phyloP scores from a whole-genome alignment of 1,140 invertebrate species.

The Lucilia sericata region DNA sequence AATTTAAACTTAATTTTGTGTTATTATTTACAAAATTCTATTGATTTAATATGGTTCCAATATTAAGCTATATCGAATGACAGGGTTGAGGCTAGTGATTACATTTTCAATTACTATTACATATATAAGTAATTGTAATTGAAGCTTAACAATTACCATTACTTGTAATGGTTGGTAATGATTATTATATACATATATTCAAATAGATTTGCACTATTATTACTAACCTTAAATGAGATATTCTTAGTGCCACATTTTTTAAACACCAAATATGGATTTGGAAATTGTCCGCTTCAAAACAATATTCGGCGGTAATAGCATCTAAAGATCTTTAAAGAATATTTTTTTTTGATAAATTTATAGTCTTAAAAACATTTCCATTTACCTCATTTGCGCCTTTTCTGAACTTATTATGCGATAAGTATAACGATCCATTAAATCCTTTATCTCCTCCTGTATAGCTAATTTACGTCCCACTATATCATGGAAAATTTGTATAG shows the following conservation, averaged over 20 bases:
- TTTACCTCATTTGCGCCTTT: slow-evolving; percentile 58
- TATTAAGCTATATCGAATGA: too few species aligned
- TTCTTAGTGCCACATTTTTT: slow-evolving; percentile 56
- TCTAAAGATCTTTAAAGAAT: slow-evolving; percentile 50
- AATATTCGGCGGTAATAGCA: slow-evolving; percentile 52
- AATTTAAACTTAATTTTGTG: too few species aligned
- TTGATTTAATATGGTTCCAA: too few species aligned
- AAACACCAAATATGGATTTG: slow-evolving; percentile 59
- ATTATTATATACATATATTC: too few species aligned
- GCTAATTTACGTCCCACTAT: slow-evolving; percentile 17
- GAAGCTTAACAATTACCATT: too few species aligned
- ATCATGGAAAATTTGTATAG: slow-evolving; percentile 30
- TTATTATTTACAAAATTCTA: too few species aligned
- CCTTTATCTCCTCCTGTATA: slow-evolving; percentile 37
- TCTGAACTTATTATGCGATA: slow-evolving; percentile 59
- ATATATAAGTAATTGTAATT: too few species aligned
- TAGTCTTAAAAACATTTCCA: background rate
- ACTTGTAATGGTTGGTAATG: too few species aligned
- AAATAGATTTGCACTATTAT: too few species aligned
- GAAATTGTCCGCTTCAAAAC: slow-evolving; percentile 48
- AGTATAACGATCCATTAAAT: slow-evolving; percentile 55
- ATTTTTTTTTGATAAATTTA: too few species aligned
- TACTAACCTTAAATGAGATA: slow-evolving; percentile 55
- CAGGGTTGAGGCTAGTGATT: too few species aligned
- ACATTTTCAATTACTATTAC: too few species aligned